Conservation (phyloP, 2,113 vertebrate genomes). For the Brachionichthys hirsutus region DNA sequence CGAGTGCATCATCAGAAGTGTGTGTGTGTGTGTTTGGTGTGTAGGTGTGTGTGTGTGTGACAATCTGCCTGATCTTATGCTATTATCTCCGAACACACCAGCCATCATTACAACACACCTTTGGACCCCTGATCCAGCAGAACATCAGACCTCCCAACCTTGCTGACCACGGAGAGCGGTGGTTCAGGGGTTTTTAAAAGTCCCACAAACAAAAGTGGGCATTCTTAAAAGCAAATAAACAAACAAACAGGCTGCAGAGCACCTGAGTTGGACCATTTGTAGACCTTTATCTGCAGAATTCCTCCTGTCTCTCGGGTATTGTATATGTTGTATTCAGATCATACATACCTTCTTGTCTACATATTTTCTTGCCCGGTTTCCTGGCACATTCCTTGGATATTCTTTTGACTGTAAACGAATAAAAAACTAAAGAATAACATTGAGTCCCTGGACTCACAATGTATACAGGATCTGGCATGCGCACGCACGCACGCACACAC, state of each 20-base stretch:
- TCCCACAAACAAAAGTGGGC: neutral
- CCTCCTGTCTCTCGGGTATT: slow-evolving; percentile 29
- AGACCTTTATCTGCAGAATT: slow-evolving; percentile 35
- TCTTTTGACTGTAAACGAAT: slow-evolving; percentile 99
- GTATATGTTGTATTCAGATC: slow-evolving; percentile 60
- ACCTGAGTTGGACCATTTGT: slow-evolving; percentile 49
- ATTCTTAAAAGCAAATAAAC: neutral
- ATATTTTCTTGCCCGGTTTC: slow-evolving; percentile 99
- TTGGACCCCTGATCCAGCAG: slow-evolving; percentile 65
- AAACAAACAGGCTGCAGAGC: slow-evolving; percentile 9
- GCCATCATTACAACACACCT: slow-evolving; percentile 48
- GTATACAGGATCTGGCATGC: slow-evolving; percentile 87
- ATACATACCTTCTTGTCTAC: slow-evolving; percentile 99
- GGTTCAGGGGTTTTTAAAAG: neutral
- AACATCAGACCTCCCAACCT: slow-evolving; percentile 44
- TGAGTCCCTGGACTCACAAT: slow-evolving; percentile 90
- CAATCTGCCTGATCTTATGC: slow-evolving; percentile 24
- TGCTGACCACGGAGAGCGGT: slow-evolving; percentile 32
- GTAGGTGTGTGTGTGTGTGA: slow-evolving; percentile 22
- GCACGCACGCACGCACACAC: slow-evolving; percentile 63
- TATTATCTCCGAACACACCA: slow-evolving; percentile 47
- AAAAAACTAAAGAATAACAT: slow-evolving; percentile 99
- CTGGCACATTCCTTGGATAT: slow-evolving; percentile 99
- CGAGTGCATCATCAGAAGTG: slow-evolving; percentile 31
- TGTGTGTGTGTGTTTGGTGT: slow-evolving; percentile 24